Evolutionary conservation across 2,888 invertebrate genomes (phyloP).

Genomic region (Gasteruption jaculator): DNA sequence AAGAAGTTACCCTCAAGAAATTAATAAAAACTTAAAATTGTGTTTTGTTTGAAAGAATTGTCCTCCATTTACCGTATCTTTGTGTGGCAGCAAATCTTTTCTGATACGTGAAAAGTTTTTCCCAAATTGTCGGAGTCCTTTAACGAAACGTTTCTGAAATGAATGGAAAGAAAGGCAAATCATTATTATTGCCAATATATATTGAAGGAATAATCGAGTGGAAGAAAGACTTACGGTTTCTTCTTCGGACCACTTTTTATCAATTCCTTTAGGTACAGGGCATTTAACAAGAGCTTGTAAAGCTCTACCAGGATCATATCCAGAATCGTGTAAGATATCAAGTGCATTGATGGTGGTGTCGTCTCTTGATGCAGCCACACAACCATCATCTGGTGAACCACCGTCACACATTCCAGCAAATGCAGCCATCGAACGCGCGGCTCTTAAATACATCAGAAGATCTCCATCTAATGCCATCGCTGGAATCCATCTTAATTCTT

Average conservation of each 20-base stretch:
- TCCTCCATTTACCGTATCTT: constrained; percentile 74
- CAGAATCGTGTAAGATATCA: constrained; percentile 92
- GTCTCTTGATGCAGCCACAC: constrained; percentile 93
- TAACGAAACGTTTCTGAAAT: constrained; percentile 96
- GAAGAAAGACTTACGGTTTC: constrained; percentile 64
- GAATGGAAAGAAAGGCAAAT: constrained; percentile 24
- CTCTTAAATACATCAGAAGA: constrained; percentile 94
- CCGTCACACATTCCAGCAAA: constrained; percentile 99
- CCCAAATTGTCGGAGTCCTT: constrained; percentile 96
- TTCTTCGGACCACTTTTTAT: constrained; percentile 98
- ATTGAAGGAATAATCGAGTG: neutral
- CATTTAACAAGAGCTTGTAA: constrained; percentile 94
- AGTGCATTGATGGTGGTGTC: constrained; percentile 97
- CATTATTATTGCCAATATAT: neutral
- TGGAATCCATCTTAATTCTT: constrained; percentile 93
- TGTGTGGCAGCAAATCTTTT: constrained; percentile 93
- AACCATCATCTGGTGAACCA: constrained; percentile 94
- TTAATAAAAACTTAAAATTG: too few relatives aligned
- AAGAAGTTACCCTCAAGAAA: too few relatives aligned
- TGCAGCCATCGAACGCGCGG: constrained; percentile 96
- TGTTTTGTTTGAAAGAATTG: too few relatives aligned
- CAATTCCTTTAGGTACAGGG: constrained; percentile 94
- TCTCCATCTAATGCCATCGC: constrained; percentile 90
- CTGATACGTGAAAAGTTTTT: constrained; percentile 98
- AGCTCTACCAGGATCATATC: constrained; percentile 95